Evolutionary conservation across 2,888 invertebrate genomes (phyloP), one percentile per base, ranked within the genome.

Genomic region (Amphipyra berbera): DNA sequence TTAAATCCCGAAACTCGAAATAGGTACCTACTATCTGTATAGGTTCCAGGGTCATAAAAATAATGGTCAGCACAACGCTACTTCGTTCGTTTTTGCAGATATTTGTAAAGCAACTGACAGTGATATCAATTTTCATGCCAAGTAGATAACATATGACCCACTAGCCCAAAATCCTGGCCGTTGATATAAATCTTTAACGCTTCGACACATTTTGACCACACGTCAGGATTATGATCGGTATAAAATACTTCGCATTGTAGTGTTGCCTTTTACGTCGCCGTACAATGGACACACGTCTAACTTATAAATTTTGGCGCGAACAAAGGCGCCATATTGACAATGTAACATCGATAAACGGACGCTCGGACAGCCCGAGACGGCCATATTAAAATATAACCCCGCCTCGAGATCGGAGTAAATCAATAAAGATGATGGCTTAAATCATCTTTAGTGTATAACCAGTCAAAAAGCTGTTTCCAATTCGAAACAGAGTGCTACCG

Each of bases 311-410:
- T 92, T 91, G 89, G 92, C 83, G 88, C 90, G 93, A 92, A 95
- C 94, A 95, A 95, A 93, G 93, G 91, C 93, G 90, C 93, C 87
- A 88, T 89, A 89, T 88, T 92, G 94, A 95, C 94, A 94, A 90
- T 88, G 88, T 89, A 88, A 89, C 89, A 87, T 89, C 87, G 85
- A 87, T 86, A 86, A 87, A 88, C 82, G 88, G 90, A 90, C 88
- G 84, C 84, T 79, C 82, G 74, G 85, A 84, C 87, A 83, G 86
- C 73, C 79, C 71, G 30, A 30, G 84, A 83, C 86, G 81, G 86
- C 78, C 88, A 90, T 91, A 90, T 90, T 89, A 88, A 90, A 90
- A 93, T 93, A 93, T 94, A 92, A 92, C 87, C 88, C 46, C 30
- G 80, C 84, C 78, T 76, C 77, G 82, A 83, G 87, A 88, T 89